phyloP scores from a whole-genome alignment of 2,113 vertebrate species.

The Uria lomvia region DNA sequence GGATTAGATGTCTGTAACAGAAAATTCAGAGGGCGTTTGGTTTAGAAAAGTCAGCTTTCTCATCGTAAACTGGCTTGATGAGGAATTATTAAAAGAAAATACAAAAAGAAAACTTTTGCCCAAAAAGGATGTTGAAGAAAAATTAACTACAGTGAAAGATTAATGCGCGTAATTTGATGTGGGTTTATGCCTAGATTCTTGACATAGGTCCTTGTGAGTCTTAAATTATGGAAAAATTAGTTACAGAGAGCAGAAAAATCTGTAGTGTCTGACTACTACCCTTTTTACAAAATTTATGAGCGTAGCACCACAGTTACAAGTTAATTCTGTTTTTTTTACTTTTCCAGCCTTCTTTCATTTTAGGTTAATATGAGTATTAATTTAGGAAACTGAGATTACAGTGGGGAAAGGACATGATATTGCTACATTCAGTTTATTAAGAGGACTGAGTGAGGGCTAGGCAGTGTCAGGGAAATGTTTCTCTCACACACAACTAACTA shows the following conservation, averaged over 20 bases:
- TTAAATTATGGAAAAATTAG: not conserved
- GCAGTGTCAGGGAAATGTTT: not conserved
- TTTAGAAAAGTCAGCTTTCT: not conserved
- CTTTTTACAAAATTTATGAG: not conserved
- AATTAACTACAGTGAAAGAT: not conserved
- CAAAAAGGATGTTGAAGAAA: not conserved
- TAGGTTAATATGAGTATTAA: not conserved
- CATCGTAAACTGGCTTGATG: not conserved
- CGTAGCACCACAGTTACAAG: not conserved
- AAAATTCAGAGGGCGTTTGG: not conserved
- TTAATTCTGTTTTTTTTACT: not conserved
- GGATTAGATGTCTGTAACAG: not conserved
- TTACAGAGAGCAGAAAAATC: not conserved
- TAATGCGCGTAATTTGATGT: not conserved
- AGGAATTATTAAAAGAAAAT: not conserved
- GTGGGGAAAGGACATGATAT: not conserved
- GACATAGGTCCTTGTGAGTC: too few relatives aligned
- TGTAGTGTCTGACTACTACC: not conserved
- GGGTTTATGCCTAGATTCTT: not conserved
- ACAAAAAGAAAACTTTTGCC: not conserved
- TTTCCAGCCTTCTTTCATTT: not conserved
- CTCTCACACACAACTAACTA: rapidly evolving
- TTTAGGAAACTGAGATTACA: not conserved
- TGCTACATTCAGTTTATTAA: not conserved
- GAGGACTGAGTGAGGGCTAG: not conserved